Evolutionary conservation across 1,140 invertebrate genomes (phyloP), one percentile per base, ranked within the genome.

Genomic region (Manduca sexta): DNA sequence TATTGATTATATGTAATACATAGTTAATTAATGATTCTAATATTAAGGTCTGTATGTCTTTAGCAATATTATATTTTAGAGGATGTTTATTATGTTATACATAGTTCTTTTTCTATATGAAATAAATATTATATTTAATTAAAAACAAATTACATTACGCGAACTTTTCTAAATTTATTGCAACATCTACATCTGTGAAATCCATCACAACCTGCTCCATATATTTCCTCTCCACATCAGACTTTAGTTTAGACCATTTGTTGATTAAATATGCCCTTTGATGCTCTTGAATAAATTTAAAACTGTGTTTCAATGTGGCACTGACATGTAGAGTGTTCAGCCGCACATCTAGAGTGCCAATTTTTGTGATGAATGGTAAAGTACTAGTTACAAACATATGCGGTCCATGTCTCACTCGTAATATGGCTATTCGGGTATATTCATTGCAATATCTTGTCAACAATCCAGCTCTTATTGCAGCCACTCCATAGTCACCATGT

Each of bases 221-320:
- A 31, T 86, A 76, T 54, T 82, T 86, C 38, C 82, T 79, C 64
- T 90, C 88, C 50, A 87, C 85, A 38, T 87, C 86, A n/a, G 87
- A 89, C 56, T 87, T 89, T 37, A 91, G 71, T 45, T 68, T 86
- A 3, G 66, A 60, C 87, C 88, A 91, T 54, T 84, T 79, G 29
- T 72, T 69, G 54, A 90, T 86, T 51, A 90, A 82, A 61, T 88
- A 89, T 54, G 84, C 74, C 50, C 87, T 87, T 64, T 93, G 92
- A 71, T 92, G 88, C 49, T 87, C 90, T 67, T 91, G 80, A 39
- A 94, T 89, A 69, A 92, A 93, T 57, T 89, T 88, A 69, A 92
- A 93, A 80, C 93, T 93, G 45, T 94, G 91, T 73, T 90, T 92
- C 15, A 95, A 84, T 8, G 93, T 93, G n/a, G 92, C 93, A 37